Base-by-base conservation (phyloP, 2,113 vertebrate genomes). In the Eira barbara region DNA sequence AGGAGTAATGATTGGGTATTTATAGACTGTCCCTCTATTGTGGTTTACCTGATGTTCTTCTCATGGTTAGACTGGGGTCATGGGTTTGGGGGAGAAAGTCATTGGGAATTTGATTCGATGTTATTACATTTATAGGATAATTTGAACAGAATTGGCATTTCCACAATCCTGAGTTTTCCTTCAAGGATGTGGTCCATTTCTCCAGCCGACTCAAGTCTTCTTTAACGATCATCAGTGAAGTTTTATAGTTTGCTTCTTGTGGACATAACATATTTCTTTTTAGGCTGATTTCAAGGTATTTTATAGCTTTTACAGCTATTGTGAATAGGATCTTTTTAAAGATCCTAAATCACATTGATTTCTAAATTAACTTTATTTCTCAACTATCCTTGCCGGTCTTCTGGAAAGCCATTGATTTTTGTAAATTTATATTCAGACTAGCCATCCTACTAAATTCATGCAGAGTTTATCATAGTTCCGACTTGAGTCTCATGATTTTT, bases 371-470 rank as follows among this genome's bases (percentile, higher is more conserved):
- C 23, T 79, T 74, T 74, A 27, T 92, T 79, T 88, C 52, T 82
- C 36, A 57, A 57, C 78, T n/a, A 25, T 42, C 65, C 49, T 69
- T 57, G 63, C 63, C 85, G 20, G 52, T 86, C 23, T 42, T n/a
- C 59, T 79, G 61, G 92, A 65, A 87, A 88, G 55, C 55, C 63
- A 67, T 55, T 65, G 82, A 47, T 29, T 83, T 93, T 91, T 55
- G 84, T 74, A 55, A n/a, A 73, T 61, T 14, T 73, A 52, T 81
- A 79, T 83, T 79, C 59, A 65, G 57, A 81, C 12, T 55, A 45
- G 39, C n/a, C 69, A 17, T 69, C 67, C 84, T 63, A 6, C 71
- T n/a, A 79, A 92, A 79, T 73, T 96, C 31, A 65, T 27, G 29
- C 21, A 21, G 34, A 74, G 39, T 85, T 92, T 36, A 23, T 49